Percentiles rank a stretch among this genome's conserved stretches.
Conservation (phyloP, 2,888 invertebrate species). For the Morpho deidamia region DNA sequence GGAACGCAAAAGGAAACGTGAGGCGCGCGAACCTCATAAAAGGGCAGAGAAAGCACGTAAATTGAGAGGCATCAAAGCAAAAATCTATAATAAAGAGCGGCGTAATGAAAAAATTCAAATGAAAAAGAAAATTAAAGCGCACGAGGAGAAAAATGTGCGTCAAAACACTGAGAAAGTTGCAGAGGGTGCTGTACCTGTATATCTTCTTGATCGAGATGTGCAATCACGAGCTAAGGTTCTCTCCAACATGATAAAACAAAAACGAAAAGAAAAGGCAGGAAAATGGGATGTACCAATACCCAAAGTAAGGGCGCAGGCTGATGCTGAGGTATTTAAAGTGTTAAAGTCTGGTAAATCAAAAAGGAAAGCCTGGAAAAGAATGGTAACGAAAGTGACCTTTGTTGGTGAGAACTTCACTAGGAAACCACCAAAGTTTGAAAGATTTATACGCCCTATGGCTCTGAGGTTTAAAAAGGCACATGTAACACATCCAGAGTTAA, state of each 20-base stretch:
- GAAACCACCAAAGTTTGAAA: conserved; percentile 99
- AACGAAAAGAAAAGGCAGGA: conserved; percentile 99
- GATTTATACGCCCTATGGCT: conserved; percentile 99
- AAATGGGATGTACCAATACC: conserved; percentile 99
- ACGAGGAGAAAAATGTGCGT: conserved; percentile 95
- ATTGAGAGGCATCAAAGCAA: conserved; percentile 97
- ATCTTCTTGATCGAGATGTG: conserved; percentile 97
- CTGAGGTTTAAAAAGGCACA: conserved; percentile 97
- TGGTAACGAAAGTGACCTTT: conserved; percentile 99
- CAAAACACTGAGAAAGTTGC: conserved; percentile 90
- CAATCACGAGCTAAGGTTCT: conserved; percentile 96
- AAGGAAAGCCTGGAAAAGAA: conserved; percentile 98
- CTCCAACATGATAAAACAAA: conserved; percentile 99
- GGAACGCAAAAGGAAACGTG: conserved; percentile 96
- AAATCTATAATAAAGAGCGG: conserved; percentile 97
- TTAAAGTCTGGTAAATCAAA: conserved; percentile 94
- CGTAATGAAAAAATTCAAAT: conserved; percentile 99
- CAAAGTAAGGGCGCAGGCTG: conserved; percentile 97
- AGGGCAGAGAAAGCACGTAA: conserved; percentile 93
- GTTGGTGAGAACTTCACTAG: conserved; percentile 99
- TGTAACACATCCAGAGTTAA: conserved; percentile 99
- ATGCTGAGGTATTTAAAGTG: conserved; percentile 97
- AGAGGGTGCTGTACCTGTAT: conserved; percentile 96
- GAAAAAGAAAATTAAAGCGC: conserved; percentile 98
- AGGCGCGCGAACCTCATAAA: conserved; percentile 96